Base-by-base conservation (phyloP, 2,888 invertebrate species). In the Chloroclystis v-ata region DNA sequence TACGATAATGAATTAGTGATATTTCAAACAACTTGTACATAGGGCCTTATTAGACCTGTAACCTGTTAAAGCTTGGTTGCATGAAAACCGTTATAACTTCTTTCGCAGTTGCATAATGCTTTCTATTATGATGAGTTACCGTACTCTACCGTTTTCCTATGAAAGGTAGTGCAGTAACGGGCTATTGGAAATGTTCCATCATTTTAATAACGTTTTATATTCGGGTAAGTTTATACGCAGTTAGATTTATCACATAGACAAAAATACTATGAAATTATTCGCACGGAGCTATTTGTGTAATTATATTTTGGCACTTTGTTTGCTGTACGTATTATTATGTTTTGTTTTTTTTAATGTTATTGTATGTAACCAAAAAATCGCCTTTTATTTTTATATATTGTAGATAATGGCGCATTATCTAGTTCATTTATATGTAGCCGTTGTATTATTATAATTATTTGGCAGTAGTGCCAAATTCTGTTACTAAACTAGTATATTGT, bases 401-500 rank as follows among this genome's bases (percentile, higher is more conserved):
- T 72, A 69, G 68, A 71, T 72, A 71, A 61, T 63, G 65, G 69
- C 67, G 63, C 62, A 62, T 46, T 46, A 45, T 66, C 57, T 67
- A 63, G 64, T 68, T 71, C 60, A 69, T 71, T 75, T 74, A 67
- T 74, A 73, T 69, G 67, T 77, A 75, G 69, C 68, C 61, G 66
- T 63, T 40, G 35, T 66, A 68, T 67, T 20, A 13, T 13, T 56
- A 65, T 61, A 65, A 61, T 72, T 74, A 63, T 63, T 78, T 75
- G 72, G 72, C 72, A 54, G 61, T 60, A 54, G 63, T 51, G 69
- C 63, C 61, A 56, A 59, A 67, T 60, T 75, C 69, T 71, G 72
- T 77, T 78, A 71, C 59, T 74, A 62, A 69, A 67, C 64, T 66
- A 77, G 72, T 75, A 76, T 74, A 73, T 79, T 79, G 72, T 78